phyloP scores from a whole-genome alignment of 2,888 invertebrate genomes.

The Amphipyra berbera region DNA sequence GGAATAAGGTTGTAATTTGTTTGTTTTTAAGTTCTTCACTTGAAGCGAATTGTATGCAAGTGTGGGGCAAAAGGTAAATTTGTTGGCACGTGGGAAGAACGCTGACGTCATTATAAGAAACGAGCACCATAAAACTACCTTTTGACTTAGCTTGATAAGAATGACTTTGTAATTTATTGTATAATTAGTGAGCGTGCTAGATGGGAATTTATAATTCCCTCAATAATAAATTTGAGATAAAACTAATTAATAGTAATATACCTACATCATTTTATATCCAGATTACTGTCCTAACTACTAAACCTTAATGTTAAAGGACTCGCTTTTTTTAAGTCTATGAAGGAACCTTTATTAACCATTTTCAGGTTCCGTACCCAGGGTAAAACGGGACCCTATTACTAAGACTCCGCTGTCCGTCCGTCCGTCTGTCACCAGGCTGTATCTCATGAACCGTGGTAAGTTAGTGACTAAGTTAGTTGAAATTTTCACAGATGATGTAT shows the following conservation, averaged over 20 bases:
- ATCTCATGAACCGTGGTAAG: too few relatives aligned
- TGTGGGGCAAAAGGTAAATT: conserved; percentile 46
- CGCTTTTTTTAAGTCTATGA: too few relatives aligned
- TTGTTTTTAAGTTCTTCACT: conserved; percentile 33
- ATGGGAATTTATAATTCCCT: conserved; percentile 9
- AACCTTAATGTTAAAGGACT: too few relatives aligned
- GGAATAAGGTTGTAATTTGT: conserved; percentile 53
- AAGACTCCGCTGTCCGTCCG: too few relatives aligned
- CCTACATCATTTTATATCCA: background rate
- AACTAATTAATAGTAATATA: conserved; percentile 8
- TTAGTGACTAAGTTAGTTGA: too few relatives aligned
- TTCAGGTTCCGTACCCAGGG: too few relatives aligned
- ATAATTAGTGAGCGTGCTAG: conserved; percentile 26
- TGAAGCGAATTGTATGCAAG: conserved; percentile 62
- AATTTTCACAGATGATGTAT: too few relatives aligned
- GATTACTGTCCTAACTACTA: too few relatives aligned
- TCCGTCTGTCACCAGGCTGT: too few relatives aligned
- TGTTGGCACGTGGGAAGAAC: conserved; percentile 73
- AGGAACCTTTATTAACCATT: too few relatives aligned
- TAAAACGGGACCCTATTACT: too few relatives aligned
- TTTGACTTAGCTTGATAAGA: conserved; percentile 40
- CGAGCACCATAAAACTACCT: conserved; percentile 57
- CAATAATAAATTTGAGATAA: conserved; percentile 7
- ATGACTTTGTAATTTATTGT: conserved; percentile 29
- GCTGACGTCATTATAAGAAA: conserved; percentile 75